Conservation (phyloP, 2,113 vertebrate species). For the Castor canadensis region DNA sequence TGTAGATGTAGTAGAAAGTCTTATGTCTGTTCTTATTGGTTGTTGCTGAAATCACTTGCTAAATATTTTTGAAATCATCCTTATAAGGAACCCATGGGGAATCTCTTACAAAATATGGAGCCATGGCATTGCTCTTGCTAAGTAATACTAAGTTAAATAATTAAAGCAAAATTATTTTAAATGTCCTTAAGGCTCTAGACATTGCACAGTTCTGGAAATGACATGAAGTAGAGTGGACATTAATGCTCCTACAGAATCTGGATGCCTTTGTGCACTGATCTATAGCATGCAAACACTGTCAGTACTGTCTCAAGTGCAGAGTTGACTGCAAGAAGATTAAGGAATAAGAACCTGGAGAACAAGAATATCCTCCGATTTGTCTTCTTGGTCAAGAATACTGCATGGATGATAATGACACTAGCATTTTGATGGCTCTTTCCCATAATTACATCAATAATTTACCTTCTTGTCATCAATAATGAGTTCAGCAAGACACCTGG, state of each 20-base stretch:
- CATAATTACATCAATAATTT: not conserved
- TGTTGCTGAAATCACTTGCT: not conserved
- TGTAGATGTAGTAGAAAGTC: not conserved
- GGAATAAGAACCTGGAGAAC: not conserved
- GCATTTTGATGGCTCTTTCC: not conserved
- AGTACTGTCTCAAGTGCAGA: not conserved
- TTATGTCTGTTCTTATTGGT: not conserved
- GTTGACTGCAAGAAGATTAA: not conserved
- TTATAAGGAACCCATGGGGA: not conserved
- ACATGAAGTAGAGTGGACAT: not conserved
- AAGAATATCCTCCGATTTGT: not conserved
- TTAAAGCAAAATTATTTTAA: not conserved
- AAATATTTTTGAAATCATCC: not conserved
- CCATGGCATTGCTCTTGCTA: not conserved
- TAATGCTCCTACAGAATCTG: not conserved
- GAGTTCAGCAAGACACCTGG: not conserved
- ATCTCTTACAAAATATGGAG: not conserved
- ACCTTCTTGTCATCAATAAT: not conserved
- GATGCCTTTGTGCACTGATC: not conserved
- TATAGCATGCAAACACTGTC: rapidly evolving
- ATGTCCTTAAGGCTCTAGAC: not conserved
- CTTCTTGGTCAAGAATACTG: not conserved
- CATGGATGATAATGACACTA: not conserved
- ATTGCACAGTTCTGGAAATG: not conserved
- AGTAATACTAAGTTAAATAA: not conserved